Conservation (phyloP, 1,140 invertebrate genomes). For the Globodera ellingtonae region DNA sequence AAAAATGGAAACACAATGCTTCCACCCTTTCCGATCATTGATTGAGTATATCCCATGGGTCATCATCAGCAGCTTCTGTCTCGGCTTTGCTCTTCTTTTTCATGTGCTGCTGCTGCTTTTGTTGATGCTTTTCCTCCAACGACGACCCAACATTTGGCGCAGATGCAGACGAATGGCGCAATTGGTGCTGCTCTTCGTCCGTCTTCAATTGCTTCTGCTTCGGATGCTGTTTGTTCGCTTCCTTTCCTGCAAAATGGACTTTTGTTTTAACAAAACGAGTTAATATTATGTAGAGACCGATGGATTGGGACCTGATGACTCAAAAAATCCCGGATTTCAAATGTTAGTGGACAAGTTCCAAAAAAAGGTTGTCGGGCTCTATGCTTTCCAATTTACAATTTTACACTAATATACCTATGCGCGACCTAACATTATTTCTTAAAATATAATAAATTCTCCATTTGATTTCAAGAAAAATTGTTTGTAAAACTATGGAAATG, state of each 20-base stretch:
- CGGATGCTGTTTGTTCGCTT: too few relatives aligned
- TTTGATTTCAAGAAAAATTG: not conserved
- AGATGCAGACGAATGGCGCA: slow-evolving; percentile 10
- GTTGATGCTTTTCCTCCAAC: not conserved
- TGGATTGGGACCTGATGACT: not conserved
- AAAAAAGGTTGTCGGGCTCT: too few relatives aligned
- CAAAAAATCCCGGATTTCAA: not conserved
- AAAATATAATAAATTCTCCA: not conserved
- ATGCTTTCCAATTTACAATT: too few relatives aligned
- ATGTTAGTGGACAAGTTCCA: not conserved
- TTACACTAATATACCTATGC: too few relatives aligned
- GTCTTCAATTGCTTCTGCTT: not conserved
- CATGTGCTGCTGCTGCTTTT: not conserved
- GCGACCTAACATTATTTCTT: too few relatives aligned
- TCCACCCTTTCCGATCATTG: not conserved
- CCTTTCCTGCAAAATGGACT: not conserved
- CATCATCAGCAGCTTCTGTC: not conserved
- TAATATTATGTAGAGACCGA: not conserved
- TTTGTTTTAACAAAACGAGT: not conserved
- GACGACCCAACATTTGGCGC: slow-evolving; percentile 3
- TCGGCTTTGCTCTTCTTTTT: slow-evolving; percentile 2
- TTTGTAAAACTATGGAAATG: too few relatives aligned
- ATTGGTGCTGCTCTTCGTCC: not conserved
- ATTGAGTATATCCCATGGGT: slow-evolving; percentile 28
- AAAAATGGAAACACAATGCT: too few relatives aligned